Conservation (phyloP, 2,888 invertebrate species). For the Ligdia adustata region DNA sequence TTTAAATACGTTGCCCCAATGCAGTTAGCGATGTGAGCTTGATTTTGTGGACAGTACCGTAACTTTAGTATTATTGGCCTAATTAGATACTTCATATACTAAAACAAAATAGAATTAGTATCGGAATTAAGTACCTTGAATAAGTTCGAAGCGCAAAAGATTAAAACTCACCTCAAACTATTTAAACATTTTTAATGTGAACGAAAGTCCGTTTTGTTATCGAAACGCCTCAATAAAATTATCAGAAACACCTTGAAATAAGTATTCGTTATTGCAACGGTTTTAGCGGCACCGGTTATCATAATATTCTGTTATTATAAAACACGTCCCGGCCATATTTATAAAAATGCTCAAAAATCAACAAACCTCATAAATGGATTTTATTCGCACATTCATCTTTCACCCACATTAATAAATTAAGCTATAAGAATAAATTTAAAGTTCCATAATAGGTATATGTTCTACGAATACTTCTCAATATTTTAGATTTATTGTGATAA, state of each 20-base stretch:
- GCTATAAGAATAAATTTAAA: constrained; percentile 13
- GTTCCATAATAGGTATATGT: no score
- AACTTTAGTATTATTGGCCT: no score
- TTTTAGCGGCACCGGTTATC: constrained; percentile 7
- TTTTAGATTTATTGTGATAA: no score
- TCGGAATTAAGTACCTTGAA: no score
- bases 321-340: constrained; percentile 6
- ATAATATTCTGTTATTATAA: constrained; percentile 1
- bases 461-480: no score
- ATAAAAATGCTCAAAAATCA: neutral
- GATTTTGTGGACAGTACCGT: no score
- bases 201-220: constrained; percentile 4
- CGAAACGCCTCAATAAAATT: constrained; percentile 12
- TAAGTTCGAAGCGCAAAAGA: no score
- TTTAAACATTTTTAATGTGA: constrained; percentile 5
- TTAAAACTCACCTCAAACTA: constrained; percentile 2
- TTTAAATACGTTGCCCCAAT: no score
- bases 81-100: no score
- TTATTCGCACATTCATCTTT: constrained; percentile 10
- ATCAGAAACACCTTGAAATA: constrained; percentile 6
- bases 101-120: no score
- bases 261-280: constrained; percentile 1
- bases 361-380: neutral
- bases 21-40: no score
- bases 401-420: constrained; percentile 20